phyloP scores from a whole-genome alignment of 2,888 invertebrate species.

The Caenorhabditis sp. region DNA sequence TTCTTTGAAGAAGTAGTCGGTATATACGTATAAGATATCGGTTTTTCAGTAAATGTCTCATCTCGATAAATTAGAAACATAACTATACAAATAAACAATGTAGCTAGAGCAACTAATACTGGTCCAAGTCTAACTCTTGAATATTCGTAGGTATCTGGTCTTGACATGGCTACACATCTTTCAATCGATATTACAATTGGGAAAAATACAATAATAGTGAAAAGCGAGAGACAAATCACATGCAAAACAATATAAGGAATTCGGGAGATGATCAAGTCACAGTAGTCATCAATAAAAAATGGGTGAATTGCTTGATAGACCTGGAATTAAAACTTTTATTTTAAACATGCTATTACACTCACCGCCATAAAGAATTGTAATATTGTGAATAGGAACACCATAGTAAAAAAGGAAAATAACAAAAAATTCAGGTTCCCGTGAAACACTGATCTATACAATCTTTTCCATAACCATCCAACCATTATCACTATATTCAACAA shows the following conservation, averaged over 20 bases:
- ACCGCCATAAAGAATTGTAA: too few species aligned
- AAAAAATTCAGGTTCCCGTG: too few species aligned
- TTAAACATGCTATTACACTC: background rate
- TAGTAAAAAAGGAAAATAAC: too few species aligned
- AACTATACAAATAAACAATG: constrained; percentile 1
- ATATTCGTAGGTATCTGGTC: constrained; percentile 15
- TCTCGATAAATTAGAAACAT: constrained; percentile 9
- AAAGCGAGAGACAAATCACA: constrained; percentile 1
- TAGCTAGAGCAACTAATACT: constrained; percentile 5
- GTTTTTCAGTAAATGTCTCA: constrained; percentile 16
- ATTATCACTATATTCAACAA: constrained; percentile 9
- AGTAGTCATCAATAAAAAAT: constrained; percentile 8
- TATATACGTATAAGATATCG: constrained; percentile 20
- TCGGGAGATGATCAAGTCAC: constrained; percentile 10
- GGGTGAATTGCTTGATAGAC: constrained; percentile 17
- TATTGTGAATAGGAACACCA: too few species aligned
- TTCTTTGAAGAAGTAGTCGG: background rate
- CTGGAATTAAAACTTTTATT: background rate
- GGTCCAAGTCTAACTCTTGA: constrained; percentile 11
- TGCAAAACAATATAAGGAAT: constrained; percentile 9
- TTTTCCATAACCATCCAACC: too few species aligned
- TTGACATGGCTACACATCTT: constrained; percentile 15
- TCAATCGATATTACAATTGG: constrained; percentile 20
- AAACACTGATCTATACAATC: too few species aligned
- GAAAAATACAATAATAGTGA: constrained; percentile 16